phyloP scores from a whole-genome alignment of 2,888 invertebrate species.

The Tolmerus cingulatus region DNA sequence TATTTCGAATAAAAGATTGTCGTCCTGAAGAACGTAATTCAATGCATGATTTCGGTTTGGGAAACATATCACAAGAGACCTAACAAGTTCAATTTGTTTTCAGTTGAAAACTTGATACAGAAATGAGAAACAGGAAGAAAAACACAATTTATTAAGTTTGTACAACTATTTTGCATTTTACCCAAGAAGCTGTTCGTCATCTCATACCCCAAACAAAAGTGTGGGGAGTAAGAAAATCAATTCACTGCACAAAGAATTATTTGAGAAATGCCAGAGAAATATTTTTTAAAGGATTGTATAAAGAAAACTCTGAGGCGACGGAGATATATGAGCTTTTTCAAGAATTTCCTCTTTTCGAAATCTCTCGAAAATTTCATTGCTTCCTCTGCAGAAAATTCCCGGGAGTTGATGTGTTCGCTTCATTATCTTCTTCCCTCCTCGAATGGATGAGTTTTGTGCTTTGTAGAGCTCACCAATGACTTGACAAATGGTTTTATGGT shows the following conservation, averaged over 20 bases:
- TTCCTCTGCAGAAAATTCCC: background rate
- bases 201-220: background rate
- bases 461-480: background rate
- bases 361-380: background rate
- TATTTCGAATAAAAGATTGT: background rate
- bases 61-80: background rate
- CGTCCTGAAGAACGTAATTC: background rate
- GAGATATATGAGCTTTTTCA: background rate
- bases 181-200: background rate
- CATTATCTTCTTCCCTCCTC: background rate
- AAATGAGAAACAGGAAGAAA: background rate
- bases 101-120: background rate
- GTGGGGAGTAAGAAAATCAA: background rate
- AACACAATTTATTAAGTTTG: background rate
- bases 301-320: background rate
- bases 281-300: background rate
- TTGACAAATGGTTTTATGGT: background rate
- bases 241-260: background rate
- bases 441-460: background rate
- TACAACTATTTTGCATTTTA: background rate
- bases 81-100: background rate
- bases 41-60: background rate
- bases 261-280: background rate
- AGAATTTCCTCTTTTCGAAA: background rate
- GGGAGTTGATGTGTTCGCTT: background rate